These are phyloP conservation scores for Anabacerthia variegaticeps DNA, from an alignment of 2,797 vertebrate genomes.

Conservation along the genomic window DNA sequence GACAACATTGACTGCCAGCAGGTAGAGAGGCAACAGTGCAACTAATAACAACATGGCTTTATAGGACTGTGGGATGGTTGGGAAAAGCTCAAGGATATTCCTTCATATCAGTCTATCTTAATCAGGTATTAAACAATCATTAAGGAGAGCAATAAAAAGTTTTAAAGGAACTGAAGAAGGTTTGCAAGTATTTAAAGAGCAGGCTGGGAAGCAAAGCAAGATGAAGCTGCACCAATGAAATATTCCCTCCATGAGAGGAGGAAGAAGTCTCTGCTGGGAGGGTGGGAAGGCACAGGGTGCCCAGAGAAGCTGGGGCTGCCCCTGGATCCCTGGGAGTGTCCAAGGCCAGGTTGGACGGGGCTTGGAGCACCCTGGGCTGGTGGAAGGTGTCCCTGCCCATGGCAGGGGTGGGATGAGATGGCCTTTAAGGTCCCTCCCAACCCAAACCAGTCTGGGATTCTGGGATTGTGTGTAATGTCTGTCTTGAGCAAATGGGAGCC, in stretches of 20 bases:
- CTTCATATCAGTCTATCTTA: background rate
- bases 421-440: background rate
- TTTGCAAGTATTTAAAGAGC: background rate
- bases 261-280: background rate
- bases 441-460: background rate
- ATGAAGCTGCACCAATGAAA: background rate
- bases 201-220: background rate
- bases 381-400: background rate
- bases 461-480: too few relatives aligned
- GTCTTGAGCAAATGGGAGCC: too few relatives aligned
- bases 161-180: background rate
- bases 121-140: background rate
- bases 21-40: background rate
- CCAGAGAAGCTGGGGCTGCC: too few relatives aligned
- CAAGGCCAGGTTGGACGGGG: rapidly evolving
- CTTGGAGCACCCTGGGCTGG: rapidly evolving
- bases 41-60: background rate
- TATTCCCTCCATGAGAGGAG: rapidly evolving
- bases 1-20: background rate
- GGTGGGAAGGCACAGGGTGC: too few relatives aligned
- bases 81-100: background rate
- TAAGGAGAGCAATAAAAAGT: background rate
- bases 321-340: too few relatives aligned
- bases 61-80: background rate
- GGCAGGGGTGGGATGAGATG: background rate